phyloP scores from a whole-genome alignment of 2,797 vertebrate species.

The Sebastes matsubarae region DNA sequence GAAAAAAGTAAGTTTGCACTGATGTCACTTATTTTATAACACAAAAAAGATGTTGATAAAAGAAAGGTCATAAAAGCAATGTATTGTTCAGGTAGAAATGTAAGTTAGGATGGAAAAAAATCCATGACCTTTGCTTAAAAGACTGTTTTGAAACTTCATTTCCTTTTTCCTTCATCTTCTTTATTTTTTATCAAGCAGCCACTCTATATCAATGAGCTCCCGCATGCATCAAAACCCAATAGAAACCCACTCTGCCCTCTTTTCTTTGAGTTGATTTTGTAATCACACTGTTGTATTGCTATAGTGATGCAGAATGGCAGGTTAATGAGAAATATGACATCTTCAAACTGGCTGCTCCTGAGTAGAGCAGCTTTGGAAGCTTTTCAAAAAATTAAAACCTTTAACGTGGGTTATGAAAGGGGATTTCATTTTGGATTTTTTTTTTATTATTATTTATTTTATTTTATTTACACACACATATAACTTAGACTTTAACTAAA shows the following conservation, averaged over 20 bases:
- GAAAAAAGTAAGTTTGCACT: not conserved
- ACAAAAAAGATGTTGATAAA: not conserved
- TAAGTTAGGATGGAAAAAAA: not conserved
- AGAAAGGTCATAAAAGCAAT: not conserved
- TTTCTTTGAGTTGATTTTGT: not conserved
- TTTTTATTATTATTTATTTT: too few relatives aligned
- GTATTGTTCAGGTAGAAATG: not conserved
- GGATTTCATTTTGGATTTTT: too few relatives aligned
- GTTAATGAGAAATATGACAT: not conserved
- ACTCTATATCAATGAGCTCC: not conserved
- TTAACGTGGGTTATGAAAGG: not conserved
- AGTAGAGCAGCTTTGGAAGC: not conserved
- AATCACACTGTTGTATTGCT: not conserved
- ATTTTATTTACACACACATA: too few relatives aligned
- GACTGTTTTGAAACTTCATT: not conserved
- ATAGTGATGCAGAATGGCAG: not conserved
- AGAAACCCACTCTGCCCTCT: not conserved
- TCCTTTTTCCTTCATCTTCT: not conserved
- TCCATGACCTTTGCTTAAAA: not conserved
- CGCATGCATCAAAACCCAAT: not conserved
- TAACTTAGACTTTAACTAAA: too few relatives aligned
- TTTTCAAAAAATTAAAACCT: not conserved
- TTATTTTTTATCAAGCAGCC: not conserved
- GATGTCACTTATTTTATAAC: not conserved
- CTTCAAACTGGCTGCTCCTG: not conserved